phyloP scores from a whole-genome alignment of 2,888 invertebrate species.

The Microplitis deprimator region DNA sequence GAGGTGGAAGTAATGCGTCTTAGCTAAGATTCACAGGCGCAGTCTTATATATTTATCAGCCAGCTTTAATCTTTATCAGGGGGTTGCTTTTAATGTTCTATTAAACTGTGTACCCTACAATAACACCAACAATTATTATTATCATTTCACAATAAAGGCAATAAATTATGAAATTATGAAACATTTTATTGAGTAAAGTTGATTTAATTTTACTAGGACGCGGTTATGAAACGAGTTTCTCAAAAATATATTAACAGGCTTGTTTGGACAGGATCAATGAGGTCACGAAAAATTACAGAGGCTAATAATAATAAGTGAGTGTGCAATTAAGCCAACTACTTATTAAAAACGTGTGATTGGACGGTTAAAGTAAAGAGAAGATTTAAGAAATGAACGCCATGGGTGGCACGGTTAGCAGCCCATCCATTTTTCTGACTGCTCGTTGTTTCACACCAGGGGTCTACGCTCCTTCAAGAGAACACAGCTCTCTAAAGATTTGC shows the following conservation, averaged over 20 bases:
- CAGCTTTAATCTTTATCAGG: slow-evolving; percentile 4
- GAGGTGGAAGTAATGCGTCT: slow-evolving; percentile 70
- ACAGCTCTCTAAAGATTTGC: slow-evolving; percentile 11
- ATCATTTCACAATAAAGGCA: neutral
- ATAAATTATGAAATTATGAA: no score
- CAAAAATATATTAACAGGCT: neutral
- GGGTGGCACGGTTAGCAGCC: slow-evolving; percentile 71
- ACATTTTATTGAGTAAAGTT: neutral
- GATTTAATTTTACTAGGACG: neutral
- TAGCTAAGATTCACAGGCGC: slow-evolving; percentile 50
- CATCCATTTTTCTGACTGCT: slow-evolving; percentile 71
- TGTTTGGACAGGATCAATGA: slow-evolving; percentile 25
- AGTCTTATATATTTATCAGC: slow-evolving; percentile 20
- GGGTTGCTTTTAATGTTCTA: slow-evolving; percentile 6
- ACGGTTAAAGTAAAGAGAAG: slow-evolving; percentile 30
- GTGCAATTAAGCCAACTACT: slow-evolving; percentile 28
- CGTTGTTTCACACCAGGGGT: slow-evolving; percentile 70
- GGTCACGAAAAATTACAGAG: neutral
- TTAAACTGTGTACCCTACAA: neutral
- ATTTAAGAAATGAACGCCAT: slow-evolving; percentile 58
- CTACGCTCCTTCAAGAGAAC: slow-evolving; percentile 56
- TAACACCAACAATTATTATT: neutral
- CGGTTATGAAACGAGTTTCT: no score
- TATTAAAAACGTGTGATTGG: slow-evolving; percentile 33
- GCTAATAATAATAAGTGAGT: slow-evolving; percentile 5